Conservation (phyloP, 2,113 vertebrate genomes). For the Mola mola region DNA sequence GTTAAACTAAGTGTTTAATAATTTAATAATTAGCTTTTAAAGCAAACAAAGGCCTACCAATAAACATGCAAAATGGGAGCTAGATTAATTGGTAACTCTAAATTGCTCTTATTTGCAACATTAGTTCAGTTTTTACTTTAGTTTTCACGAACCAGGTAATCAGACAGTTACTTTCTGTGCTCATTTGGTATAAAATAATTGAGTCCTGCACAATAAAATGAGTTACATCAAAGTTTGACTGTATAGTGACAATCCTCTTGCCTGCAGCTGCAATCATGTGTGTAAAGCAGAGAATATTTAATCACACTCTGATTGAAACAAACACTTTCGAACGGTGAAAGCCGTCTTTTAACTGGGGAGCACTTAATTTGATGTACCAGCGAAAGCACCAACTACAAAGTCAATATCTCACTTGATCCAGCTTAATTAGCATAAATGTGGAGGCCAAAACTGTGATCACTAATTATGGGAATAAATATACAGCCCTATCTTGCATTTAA, state of each 20-base stretch:
- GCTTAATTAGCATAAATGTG: slow-evolving; percentile 11
- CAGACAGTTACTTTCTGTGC: neutral
- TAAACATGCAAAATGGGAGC: too few species aligned
- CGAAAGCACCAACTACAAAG: neutral
- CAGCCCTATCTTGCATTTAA: neutral
- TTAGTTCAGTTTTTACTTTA: too few species aligned
- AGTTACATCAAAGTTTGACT: too few species aligned
- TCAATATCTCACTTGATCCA: neutral
- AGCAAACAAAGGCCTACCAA: too few species aligned
- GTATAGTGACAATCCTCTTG: neutral
- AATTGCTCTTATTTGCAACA: too few species aligned
- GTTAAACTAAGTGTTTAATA: too few species aligned
- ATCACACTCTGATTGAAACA: too few species aligned
- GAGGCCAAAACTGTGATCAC: neutral
- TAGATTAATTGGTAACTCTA: too few species aligned
- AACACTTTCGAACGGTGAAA: too few species aligned
- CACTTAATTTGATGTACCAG: slow-evolving; percentile 11
- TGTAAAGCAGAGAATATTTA: slow-evolving; percentile 11
- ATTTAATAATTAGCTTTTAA: too few species aligned
- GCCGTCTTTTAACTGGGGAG: neutral
- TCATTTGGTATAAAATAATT: too few species aligned
- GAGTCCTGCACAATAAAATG: too few species aligned
- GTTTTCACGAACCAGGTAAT: slow-evolving; percentile 8
- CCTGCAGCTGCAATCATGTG: slow-evolving; percentile 7
- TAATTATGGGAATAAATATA: slow-evolving; percentile 6